These are phyloP conservation scores for Squalus acanthias DNA, from an alignment of 2,797 vertebrate species.

Conservation along the genomic window DNA sequence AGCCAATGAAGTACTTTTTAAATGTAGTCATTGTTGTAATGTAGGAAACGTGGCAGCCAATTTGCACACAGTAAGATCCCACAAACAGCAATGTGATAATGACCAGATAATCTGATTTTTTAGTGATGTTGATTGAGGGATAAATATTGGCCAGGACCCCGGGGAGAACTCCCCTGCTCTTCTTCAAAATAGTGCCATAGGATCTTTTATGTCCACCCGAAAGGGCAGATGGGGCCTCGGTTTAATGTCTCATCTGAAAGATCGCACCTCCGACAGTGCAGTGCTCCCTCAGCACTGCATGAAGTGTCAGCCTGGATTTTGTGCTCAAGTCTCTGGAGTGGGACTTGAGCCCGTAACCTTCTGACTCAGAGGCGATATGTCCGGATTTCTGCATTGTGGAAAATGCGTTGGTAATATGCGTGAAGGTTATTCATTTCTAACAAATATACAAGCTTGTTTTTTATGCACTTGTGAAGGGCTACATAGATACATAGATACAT, in stretches of 20 bases:
- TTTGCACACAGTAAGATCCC: neutral
- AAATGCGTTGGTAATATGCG: neutral
- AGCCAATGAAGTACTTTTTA: too few species aligned
- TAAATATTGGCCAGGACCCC: too few species aligned
- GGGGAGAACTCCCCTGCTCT: neutral
- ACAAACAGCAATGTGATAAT: neutral
- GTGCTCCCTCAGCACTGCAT: neutral
- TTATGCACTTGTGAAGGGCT: neutral
- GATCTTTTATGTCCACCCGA: neutral
- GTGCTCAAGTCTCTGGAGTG: neutral
- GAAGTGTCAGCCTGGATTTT: neutral
- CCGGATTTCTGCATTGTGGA: neutral
- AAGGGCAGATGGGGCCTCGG: neutral
- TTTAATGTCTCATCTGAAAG: neutral
- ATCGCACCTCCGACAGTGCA: neutral
- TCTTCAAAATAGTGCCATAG: neutral
- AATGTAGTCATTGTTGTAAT: too few species aligned
- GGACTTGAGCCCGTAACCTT: neutral
- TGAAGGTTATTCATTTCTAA: neutral
- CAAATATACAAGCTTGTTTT: neutral
- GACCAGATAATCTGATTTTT: neutral
- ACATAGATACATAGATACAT: too few species aligned
- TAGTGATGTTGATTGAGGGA: neutral
- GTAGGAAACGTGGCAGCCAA: too few species aligned
- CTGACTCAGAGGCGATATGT: neutral